Percentiles rank a stretch among this genome's conserved stretches.
Conservation (phyloP, 53 echinoderm and acorn worm genomes). For the Holothuria scabra region DNA sequence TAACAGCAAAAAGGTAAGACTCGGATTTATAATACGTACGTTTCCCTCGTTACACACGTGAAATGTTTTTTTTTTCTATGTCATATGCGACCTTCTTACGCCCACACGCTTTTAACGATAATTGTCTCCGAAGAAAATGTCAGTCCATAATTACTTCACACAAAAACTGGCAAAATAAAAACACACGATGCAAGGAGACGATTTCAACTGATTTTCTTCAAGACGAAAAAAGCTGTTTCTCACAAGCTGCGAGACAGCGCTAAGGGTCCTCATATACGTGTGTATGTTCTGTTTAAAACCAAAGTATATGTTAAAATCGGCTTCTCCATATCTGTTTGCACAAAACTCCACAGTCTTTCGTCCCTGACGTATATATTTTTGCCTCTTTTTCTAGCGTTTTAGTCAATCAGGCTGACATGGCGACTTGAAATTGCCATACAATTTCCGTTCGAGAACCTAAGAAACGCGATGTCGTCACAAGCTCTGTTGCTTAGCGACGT, state of each 20-base stretch:
- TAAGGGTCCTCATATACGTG: no score
- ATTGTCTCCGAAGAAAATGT: constrained; percentile 25
- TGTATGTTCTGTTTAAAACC: no score
- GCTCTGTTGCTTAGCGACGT: constrained; percentile 13
- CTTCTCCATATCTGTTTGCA: no score
- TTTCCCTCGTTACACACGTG: background rate
- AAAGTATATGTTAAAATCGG: no score
- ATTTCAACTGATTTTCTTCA: no score
- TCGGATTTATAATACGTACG: background rate
- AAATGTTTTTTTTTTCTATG: no score
- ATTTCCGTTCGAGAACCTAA: constrained; percentile 32
- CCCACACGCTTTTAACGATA: constrained; percentile 15
- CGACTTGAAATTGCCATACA: constrained; percentile 38
- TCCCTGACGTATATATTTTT: constrained; percentile 9
- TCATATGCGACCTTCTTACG: background rate
- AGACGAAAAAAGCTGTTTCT: no score
- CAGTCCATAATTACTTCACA: constrained; percentile 31
- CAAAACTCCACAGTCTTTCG: no score
- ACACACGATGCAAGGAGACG: background rate
- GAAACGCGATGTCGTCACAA: constrained; percentile 31
- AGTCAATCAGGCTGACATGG: constrained; percentile 31
- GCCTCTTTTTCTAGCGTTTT: constrained; percentile 20
- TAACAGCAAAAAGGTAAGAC: background rate
- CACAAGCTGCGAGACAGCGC: no score
- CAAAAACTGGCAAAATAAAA: constrained; percentile 5